Conservation (phyloP, 2,888 invertebrate genomes). For the Rhogogaster chlorosoma region DNA sequence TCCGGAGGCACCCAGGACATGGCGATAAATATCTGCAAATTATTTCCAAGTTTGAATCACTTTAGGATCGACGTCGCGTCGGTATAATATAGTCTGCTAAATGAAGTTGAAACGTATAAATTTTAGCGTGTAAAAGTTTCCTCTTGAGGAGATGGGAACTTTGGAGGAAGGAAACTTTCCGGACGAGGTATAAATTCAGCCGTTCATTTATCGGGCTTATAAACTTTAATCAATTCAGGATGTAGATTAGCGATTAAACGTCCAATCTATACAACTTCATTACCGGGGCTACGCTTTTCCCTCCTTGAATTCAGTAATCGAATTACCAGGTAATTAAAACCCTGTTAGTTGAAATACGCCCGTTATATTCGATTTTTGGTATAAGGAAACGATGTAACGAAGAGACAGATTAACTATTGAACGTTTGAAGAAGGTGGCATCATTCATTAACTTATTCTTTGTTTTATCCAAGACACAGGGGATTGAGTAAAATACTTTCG, state of each 20-base stretch:
- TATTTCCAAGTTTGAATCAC: background rate
- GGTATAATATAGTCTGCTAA: background rate
- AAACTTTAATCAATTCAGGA: conserved; percentile 6
- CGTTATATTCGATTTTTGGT: background rate
- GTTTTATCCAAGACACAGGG: background rate
- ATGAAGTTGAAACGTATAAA: background rate
- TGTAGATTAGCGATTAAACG: background rate
- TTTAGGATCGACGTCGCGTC: background rate
- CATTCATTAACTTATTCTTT: background rate
- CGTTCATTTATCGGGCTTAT: background rate
- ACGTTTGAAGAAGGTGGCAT: background rate
- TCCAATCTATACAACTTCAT: background rate
- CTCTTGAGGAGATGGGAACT: background rate
- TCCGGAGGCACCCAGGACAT: conserved; percentile 81
- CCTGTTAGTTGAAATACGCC: background rate
- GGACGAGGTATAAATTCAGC: background rate
- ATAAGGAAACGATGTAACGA: background rate
- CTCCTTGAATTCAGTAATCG: background rate
- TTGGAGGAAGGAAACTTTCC: background rate
- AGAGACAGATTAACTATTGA: background rate
- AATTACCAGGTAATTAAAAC: background rate
- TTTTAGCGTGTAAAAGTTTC: background rate
- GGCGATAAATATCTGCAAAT: conserved; percentile 17
- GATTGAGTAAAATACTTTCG: background rate
- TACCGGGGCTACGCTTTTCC: background rate